Percentiles rank a stretch among this genome's conserved stretches.
These are phyloP conservation scores for Prinia subflava DNA, from an alignment of 2,113 vertebrate species.

Conservation along the genomic window DNA sequence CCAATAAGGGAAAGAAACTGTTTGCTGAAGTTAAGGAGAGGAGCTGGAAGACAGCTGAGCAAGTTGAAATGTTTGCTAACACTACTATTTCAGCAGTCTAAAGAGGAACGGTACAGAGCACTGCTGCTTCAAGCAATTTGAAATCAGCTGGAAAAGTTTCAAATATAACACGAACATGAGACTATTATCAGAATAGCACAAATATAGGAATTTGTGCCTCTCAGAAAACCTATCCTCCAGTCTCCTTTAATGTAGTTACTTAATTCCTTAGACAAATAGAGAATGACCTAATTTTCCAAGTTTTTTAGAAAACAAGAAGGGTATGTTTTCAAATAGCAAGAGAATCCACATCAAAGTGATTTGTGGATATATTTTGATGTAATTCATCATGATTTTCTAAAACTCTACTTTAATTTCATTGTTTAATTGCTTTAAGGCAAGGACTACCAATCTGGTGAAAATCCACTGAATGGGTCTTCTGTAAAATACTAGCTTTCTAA, in stretches of 20 bases:
- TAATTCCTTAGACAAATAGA: neutral
- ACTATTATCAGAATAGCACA: neutral
- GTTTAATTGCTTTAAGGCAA: neutral
- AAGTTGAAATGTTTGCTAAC: constrained; percentile 1
- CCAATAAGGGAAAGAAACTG: neutral
- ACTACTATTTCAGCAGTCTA: neutral
- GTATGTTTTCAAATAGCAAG: neutral
- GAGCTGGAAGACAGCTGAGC: neutral
- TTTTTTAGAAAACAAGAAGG: neutral
- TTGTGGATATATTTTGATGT: neutral
- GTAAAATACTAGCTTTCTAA: neutral
- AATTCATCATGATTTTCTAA: neutral
- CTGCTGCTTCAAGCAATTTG: neutral
- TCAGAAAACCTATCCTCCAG: neutral
- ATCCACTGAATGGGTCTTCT: neutral
- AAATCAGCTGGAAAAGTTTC: neutral
- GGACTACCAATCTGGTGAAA: neutral
- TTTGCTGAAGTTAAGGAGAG: neutral
- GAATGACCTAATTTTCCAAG: neutral
- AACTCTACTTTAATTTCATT: neutral
- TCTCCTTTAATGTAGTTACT: neutral
- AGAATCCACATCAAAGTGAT: neutral
- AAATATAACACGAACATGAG: neutral
- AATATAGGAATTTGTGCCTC: neutral
- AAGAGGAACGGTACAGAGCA: neutral